Evolutionary conservation across 2,113 vertebrate species (phyloP).

Genomic region (Eonycteris spelaea): DNA sequence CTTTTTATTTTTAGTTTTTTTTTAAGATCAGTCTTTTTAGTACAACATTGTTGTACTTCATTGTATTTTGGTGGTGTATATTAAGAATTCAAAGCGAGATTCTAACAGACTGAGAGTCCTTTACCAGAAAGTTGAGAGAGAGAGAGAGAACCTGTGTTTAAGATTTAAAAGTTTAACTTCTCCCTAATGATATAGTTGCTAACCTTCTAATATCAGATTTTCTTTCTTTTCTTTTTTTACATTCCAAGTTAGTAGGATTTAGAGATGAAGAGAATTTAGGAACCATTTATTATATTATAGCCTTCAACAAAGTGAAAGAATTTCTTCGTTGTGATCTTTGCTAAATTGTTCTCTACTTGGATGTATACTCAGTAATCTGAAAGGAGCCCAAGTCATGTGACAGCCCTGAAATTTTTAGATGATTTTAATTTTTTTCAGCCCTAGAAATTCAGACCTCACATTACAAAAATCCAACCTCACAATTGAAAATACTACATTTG

Average conservation of each 20-base stretch:
- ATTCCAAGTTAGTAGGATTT: neutral
- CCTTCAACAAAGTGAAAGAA: neutral
- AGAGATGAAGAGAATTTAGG: neutral
- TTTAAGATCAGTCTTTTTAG: neutral
- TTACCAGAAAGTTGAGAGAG: neutral
- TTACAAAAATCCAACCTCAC: neutral
- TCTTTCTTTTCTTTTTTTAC: neutral
- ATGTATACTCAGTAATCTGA: neutral
- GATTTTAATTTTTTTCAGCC: neutral
- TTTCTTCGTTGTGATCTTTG: neutral
- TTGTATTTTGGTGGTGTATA: neutral
- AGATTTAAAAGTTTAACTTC: neutral
- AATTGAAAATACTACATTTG: neutral
- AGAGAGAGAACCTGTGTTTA: neutral
- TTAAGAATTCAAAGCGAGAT: slow-evolving; percentile 21
- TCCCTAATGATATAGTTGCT: slow-evolving; percentile 4
- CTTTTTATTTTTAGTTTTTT: neutral
- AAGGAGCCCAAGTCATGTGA: neutral
- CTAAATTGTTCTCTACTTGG: neutral
- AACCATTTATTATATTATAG: neutral
- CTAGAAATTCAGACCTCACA: neutral
- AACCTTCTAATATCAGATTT: neutral
- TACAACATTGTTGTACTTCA: neutral
- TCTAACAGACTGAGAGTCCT: neutral
- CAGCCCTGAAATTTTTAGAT: neutral